Evolutionary conservation across 1,140 invertebrate species (phyloP), one percentile per base, ranked within the genome.

Genomic region (Zaprionus ornatus): DNA sequence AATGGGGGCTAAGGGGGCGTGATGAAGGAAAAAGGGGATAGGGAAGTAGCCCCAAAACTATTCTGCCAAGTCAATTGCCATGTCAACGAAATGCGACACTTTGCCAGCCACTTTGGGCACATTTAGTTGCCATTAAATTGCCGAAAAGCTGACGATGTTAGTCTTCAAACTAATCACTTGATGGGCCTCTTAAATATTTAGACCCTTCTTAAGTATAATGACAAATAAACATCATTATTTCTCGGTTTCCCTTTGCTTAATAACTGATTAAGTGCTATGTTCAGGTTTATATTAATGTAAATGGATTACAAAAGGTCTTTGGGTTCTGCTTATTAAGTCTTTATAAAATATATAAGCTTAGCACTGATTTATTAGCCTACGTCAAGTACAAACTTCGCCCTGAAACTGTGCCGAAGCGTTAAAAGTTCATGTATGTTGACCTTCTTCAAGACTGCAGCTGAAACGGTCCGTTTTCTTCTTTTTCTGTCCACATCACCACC

Each of bases 11-110:
- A 4, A 12, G 13, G 7, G 21, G n/a, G 13, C 13, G n/a, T 7
- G 10, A 17, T 4, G 54, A 17, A 10, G 3, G 2, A 7, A 25
- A 21, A 6, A 21, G 13, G 21, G 15, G 32, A 2, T 1, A 13
- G 25, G 5, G 2, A 29, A 25, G 9, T 13, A 37, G 66, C 19
- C 29, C 27, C 40, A 64, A 70, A 71, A 75, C 67, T 75, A 75
- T 60, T 68, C 50, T 68, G 40, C 35, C 1, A 37, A 73, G 63
- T 29, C 62, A 71, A 75, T 70, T 75, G 67, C 60, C 57, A 59
- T 56, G 59, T 17, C 13, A 50, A 21, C 72, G 23, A 57, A 74
- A 74, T 74, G 72, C 59, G 59, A 70, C 66, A 70, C 54, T 74
- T 74, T 70, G 50, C 21, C 23, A 66, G 27, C 65, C 42, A 35